phyloP scores from a whole-genome alignment of 2,113 vertebrate genomes.

The Progne subis region DNA sequence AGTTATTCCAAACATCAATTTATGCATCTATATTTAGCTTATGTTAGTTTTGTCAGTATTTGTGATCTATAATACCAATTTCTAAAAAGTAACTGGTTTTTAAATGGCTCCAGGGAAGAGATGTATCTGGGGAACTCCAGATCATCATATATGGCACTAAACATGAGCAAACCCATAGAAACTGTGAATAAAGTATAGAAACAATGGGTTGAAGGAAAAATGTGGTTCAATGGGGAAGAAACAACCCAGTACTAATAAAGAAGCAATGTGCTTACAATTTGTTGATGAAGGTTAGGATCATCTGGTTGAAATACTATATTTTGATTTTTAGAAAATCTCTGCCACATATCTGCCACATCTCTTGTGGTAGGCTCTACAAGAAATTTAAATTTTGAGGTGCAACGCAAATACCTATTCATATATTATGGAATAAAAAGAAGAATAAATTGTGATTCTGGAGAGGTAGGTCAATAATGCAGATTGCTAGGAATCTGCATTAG shows the following conservation, averaged over 20 bases:
- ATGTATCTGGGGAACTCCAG: neutral
- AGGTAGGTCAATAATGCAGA: neutral
- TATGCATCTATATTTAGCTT: neutral
- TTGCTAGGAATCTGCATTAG: neutral
- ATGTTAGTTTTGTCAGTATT: neutral
- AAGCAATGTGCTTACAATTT: neutral
- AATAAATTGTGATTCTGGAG: neutral
- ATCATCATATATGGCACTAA: neutral
- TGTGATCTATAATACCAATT: neutral
- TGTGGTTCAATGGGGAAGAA: neutral
- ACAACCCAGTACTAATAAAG: neutral
- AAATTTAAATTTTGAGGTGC: neutral
- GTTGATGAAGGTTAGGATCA: neutral
- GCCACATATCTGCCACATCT: neutral
- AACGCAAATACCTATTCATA: neutral
- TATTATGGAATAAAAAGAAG: neutral
- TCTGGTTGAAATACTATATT: neutral
- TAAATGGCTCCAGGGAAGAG: neutral
- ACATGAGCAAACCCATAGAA: neutral
- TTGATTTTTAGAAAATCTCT: neutral
- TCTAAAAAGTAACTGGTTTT: neutral
- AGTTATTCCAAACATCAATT: neutral
- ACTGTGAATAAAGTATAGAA: neutral
- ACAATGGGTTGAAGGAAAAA: neutral
- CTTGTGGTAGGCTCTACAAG: neutral